phyloP scores from a whole-genome alignment of 2,888 invertebrate genomes.

The Blastobasis adustella region DNA sequence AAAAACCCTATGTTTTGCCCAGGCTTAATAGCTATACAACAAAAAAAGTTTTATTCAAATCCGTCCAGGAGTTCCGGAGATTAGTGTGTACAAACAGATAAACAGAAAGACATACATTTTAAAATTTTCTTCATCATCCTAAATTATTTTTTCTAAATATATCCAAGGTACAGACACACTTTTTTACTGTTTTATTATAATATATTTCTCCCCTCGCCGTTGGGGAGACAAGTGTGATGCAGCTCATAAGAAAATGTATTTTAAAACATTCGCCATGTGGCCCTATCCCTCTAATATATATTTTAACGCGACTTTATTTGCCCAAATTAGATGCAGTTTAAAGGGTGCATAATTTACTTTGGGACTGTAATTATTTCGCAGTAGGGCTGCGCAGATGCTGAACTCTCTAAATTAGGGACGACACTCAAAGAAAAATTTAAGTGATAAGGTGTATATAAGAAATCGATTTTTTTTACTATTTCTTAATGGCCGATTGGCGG shows the following conservation, averaged over 20 bases:
- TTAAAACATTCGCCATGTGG: constrained; percentile 60
- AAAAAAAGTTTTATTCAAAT: no score
- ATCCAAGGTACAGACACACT: no score
- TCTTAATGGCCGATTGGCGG: no score
- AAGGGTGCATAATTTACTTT: constrained; percentile 72
- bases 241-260: constrained; percentile 53
- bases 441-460: constrained; percentile 35
- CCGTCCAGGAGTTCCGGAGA: no score
- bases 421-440: constrained; percentile 44
- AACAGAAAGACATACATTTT: no score
- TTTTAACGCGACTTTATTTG: constrained; percentile 60
- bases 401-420: constrained; percentile 41
- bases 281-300: constrained; percentile 49
- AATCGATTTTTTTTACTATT: no score
- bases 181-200: no score
- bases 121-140: no score
- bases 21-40: no score
- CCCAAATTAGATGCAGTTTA: constrained; percentile 64
- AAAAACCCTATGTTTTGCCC: no score
- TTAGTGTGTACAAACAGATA: no score
- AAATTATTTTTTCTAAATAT: no score
- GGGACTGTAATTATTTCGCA: constrained; percentile 68
- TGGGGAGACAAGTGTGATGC: constrained; percentile 33
- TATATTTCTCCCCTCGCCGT: constrained; percentile 31
- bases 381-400: constrained; percentile 67